These are phyloP conservation scores for Molanna angustata DNA, from an alignment of 2,888 invertebrate species.

Conservation along the genomic window DNA sequence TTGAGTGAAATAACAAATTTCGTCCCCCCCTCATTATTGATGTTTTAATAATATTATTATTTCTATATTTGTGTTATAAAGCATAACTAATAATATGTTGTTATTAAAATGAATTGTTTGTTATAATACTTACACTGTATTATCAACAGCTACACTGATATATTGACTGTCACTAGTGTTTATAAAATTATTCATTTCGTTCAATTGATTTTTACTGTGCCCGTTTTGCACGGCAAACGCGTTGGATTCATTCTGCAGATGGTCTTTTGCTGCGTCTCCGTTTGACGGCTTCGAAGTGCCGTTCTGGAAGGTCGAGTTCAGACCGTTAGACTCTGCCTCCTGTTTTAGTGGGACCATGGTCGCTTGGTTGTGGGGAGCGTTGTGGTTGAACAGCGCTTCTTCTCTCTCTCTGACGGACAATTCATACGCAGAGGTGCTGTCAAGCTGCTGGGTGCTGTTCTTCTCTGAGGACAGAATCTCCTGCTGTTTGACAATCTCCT, in stretches of 20 bases:
- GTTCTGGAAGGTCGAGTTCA: slow-evolving; percentile 20
- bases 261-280: slow-evolving; percentile 17
- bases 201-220: slow-evolving; percentile 32
- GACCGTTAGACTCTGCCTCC: slow-evolving; percentile 22
- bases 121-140: slow-evolving; percentile 32
- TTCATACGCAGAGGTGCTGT: slow-evolving; percentile 28
- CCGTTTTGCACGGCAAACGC: slow-evolving; percentile 29
- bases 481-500: slow-evolving; percentile 6
- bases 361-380: slow-evolving; percentile 28
- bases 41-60: too few relatives aligned
- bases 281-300: slow-evolving; percentile 19
- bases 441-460: slow-evolving; percentile 6
- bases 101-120: too few relatives aligned
- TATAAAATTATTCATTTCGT: slow-evolving; percentile 31
- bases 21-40: too few relatives aligned
- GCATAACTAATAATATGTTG: too few relatives aligned
- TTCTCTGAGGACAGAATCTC: slow-evolving; percentile 1
- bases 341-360: slow-evolving; percentile 7
- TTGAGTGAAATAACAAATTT: too few relatives aligned
- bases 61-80: too few relatives aligned
- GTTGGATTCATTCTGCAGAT: slow-evolving; percentile 21
- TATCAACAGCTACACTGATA: slow-evolving; percentile 31
- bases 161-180: slow-evolving; percentile 30
- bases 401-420: slow-evolving; percentile 30
- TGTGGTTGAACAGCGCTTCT: slow-evolving; percentile 26